A percentile compares a stretch with the other conserved stretches of the same genome.
phyloP scores from a whole-genome alignment of 2,113 vertebrate genomes.

The Chaenocephalus aceratus region DNA sequence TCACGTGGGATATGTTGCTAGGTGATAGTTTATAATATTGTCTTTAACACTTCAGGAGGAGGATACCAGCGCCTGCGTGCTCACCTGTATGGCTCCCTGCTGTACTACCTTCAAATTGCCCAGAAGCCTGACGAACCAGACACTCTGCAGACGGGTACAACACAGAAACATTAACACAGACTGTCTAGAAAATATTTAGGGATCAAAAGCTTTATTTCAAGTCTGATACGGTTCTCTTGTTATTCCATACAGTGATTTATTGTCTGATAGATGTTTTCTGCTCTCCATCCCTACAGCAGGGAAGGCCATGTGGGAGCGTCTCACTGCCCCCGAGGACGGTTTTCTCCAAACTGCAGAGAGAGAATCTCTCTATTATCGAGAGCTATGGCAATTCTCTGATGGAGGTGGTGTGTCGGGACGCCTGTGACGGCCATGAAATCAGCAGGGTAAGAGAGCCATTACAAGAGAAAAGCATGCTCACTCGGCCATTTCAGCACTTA shows the following conservation, averaged over 20 bases:
- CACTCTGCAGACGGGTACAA: constrained; percentile 93
- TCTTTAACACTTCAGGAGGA: constrained; percentile 85
- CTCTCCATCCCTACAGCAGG: constrained; percentile 80
- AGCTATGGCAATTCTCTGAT: constrained; percentile 95
- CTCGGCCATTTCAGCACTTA: background rate
- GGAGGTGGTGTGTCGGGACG: constrained; percentile 97
- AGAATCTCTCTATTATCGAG: constrained; percentile 95
- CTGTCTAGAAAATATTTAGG: background rate
- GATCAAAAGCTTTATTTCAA: background rate
- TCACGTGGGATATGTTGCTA: background rate
- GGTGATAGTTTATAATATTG: background rate
- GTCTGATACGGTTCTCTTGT: background rate
- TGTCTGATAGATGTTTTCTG: background rate
- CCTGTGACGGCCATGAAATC: constrained; percentile 97
- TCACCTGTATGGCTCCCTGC: constrained; percentile 94
- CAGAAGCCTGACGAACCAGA: constrained; percentile 98
- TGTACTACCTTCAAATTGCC: constrained; percentile 97
- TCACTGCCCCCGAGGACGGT: constrained; percentile 95
- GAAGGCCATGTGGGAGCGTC: constrained; percentile 95
- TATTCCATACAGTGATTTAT: background rate
- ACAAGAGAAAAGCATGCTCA: too few relatives aligned
- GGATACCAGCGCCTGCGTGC: constrained; percentile 96
- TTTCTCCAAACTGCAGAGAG: constrained; percentile 96
- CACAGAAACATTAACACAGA: background rate
- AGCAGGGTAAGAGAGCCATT: constrained; percentile 86